These are phyloP conservation scores for Rynchops niger DNA, from an alignment of 2,113 vertebrate species.

Conservation along the genomic window DNA sequence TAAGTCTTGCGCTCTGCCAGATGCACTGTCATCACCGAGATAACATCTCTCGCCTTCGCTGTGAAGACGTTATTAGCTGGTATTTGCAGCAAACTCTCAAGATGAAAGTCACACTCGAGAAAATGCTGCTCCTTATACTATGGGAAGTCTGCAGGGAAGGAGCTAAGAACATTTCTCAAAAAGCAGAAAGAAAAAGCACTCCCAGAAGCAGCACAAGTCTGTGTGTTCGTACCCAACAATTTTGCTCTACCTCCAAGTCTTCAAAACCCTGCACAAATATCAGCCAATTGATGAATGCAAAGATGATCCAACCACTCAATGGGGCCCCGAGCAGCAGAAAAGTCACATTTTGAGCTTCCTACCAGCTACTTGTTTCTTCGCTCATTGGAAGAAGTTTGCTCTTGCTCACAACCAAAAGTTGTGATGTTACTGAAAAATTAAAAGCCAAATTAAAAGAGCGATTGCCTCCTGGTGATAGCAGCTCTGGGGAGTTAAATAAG, in stretches of 20 bases:
- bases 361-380: neutral
- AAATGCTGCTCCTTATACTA: neutral
- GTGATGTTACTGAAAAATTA: neutral
- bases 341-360: neutral
- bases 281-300: neutral
- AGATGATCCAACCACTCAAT: neutral
- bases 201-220: neutral
- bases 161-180: neutral
- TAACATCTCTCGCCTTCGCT: neutral
- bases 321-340: neutral
- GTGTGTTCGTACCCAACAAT: neutral
- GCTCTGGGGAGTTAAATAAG: neutral
- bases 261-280: neutral
- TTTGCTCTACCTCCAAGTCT: neutral
- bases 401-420: neutral
- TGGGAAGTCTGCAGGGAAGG: neutral
- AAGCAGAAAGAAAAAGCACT: neutral
- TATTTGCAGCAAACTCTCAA: neutral
- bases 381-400: neutral
- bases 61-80: neutral
- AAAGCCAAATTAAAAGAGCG: neutral
- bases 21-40: neutral
- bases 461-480: neutral
- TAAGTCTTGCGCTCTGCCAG: neutral
- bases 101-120: neutral